phyloP scores from a whole-genome alignment of 2,113 vertebrate species.

The human (Homo sapiens) region DNA sequence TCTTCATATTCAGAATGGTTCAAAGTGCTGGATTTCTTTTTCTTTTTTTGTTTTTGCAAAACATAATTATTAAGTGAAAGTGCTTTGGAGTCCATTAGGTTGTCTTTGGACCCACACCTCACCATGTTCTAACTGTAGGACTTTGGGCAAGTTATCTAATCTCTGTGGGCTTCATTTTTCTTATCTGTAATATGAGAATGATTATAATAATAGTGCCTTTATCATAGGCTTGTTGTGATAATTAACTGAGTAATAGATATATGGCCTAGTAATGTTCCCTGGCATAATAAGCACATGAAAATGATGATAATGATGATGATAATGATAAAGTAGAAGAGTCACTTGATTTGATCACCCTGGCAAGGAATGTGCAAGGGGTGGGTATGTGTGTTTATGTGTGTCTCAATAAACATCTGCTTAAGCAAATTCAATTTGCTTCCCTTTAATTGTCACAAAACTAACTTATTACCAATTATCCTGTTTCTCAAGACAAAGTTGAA shows the following conservation, averaged over 20 bases:
- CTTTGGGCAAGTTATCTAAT: neutral
- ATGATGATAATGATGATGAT: neutral
- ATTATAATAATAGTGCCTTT: neutral
- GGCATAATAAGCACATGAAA: neutral
- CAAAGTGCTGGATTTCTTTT: neutral
- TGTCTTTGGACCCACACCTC: neutral
- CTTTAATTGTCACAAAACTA: neutral
- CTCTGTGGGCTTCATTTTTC: neutral
- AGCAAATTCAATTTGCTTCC: neutral
- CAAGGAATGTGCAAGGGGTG: neutral
- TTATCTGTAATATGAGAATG: neutral
- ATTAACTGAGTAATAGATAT: neutral
- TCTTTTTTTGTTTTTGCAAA: constrained; percentile 11
- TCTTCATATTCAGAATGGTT: neutral
- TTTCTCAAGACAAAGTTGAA: neutral
- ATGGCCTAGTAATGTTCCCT: neutral
- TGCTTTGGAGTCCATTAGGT: neutral
- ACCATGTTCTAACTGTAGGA: neutral
- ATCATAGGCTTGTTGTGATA: neutral
- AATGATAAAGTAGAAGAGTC: neutral
- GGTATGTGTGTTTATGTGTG: neutral
- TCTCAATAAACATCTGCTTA: constrained; percentile 30
- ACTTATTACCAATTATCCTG: neutral
- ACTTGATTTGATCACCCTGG: neutral
- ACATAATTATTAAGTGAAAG: neutral